Conservation (phyloP, 2,888 invertebrate genomes). For the Eupithecia insigniata region DNA sequence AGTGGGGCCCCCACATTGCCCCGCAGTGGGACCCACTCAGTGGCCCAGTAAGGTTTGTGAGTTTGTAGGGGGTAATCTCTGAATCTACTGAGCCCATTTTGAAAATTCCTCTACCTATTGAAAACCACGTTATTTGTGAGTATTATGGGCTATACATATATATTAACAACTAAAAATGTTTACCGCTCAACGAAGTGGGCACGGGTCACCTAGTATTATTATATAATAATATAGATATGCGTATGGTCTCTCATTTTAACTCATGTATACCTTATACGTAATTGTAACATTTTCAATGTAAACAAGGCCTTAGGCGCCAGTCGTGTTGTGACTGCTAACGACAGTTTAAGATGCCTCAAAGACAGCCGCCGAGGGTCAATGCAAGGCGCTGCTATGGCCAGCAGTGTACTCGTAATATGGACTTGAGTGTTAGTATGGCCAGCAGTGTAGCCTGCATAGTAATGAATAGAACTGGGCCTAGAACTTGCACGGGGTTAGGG, state of each 20-base stretch:
- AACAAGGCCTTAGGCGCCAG: background rate
- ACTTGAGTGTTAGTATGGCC: background rate
- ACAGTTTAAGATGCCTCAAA: background rate
- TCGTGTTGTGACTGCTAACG: background rate
- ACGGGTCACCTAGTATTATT: no score
- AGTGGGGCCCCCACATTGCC: no score
- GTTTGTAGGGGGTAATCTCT: no score
- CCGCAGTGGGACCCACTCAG: no score
- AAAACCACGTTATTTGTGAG: no score
- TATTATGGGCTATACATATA: no score
- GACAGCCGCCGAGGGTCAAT: background rate
- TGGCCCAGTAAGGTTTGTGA: no score
- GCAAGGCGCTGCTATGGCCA: background rate
- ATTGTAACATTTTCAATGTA: background rate
- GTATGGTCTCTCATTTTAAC: background rate
- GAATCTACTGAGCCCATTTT: no score
- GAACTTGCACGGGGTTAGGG: constrained; percentile 9
- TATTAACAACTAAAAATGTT: no score
- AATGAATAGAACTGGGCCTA: constrained; percentile 3
- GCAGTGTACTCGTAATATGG: background rate
- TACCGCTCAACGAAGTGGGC: no score
- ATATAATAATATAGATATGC: background rate
- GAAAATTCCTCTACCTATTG: no score
- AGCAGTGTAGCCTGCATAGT: constrained; percentile 1
- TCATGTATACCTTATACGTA: background rate